phyloP scores from a whole-genome alignment of 2,113 vertebrate genomes.

The Aegithalos caudatus region DNA sequence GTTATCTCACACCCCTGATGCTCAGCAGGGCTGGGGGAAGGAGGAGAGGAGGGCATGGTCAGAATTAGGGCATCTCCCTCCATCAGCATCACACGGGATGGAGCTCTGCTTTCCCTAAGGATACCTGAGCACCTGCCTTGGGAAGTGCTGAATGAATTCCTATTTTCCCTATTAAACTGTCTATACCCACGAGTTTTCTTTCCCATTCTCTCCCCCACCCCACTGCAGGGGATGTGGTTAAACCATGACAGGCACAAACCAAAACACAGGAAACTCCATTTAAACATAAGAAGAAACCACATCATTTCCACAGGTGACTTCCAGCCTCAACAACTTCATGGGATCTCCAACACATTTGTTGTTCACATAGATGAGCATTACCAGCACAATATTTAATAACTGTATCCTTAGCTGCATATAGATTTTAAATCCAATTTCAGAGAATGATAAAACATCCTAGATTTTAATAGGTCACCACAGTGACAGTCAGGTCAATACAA shows the following conservation, averaged over 20 bases:
- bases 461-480: background rate
- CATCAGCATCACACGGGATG: accelerated
- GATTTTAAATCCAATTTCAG: conserved; percentile 7
- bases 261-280: background rate
- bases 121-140: background rate
- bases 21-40: background rate
- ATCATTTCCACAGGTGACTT: background rate
- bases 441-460: background rate
- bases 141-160: accelerated
- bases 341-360: background rate
- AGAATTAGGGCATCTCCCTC: background rate
- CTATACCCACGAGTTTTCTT: too few relatives aligned
- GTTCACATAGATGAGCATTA: background rate
- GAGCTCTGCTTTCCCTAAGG: background rate
- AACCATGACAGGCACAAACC: background rate
- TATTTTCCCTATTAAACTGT: background rate
- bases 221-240: background rate
- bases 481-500: background rate
- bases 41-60: background rate
- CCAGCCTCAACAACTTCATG: background rate
- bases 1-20: background rate
- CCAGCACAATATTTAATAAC: background rate
- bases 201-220: background rate
- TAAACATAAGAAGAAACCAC: background rate
- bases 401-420: background rate